Evolutionary conservation across 2,113 vertebrate genomes (phyloP), one percentile per base, ranked within the genome.

Genomic region (Chaetodon auriga): DNA sequence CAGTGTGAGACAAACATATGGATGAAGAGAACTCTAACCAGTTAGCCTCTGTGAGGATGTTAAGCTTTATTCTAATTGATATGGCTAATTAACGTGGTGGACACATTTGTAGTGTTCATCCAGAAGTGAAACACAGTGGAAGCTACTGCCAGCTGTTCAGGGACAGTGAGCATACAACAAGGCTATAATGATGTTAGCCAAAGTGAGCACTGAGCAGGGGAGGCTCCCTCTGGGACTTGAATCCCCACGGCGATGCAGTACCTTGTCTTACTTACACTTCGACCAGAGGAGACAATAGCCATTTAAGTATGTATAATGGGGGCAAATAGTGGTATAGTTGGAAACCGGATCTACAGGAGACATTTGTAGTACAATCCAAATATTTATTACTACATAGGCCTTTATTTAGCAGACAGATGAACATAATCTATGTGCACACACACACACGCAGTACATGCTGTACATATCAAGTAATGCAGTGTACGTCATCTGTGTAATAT

Each of bases 141-240:
- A 74, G 72, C 23, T 63, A 23, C 46, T 63, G n/a, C 5, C 77
- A 79, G 71, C 75, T 90, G 75, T 76, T 84, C 54, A n/a, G 78
- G 25, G 62, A 80, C 55, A 45, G 30, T 80, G 72, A 51, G 66
- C 23, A 71, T 36, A 71, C 46, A 77, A 76, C 63, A 75, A 41
- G 2, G 1, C 12, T 76, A 7, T 84, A 87, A 84, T 75, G 80
- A 85, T 63, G 70, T 51, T 62, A 38, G 70, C 63, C 63, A 71
- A 43, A 71, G 46, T 78, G 62, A 83, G 60, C 53, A 19, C 18
- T 36, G 51, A 78, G 49, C 49, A 45, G 23, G 7, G 14, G 70
- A 30, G 35, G 14, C 68, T 82, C 49, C 70, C 68, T 48, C 25
- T 65, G 62, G 80, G 87, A 84, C 51, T 71, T 69, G 35, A 83